Conservation (phyloP, 2,797 vertebrate genomes). For the Meriones psammophilus region DNA sequence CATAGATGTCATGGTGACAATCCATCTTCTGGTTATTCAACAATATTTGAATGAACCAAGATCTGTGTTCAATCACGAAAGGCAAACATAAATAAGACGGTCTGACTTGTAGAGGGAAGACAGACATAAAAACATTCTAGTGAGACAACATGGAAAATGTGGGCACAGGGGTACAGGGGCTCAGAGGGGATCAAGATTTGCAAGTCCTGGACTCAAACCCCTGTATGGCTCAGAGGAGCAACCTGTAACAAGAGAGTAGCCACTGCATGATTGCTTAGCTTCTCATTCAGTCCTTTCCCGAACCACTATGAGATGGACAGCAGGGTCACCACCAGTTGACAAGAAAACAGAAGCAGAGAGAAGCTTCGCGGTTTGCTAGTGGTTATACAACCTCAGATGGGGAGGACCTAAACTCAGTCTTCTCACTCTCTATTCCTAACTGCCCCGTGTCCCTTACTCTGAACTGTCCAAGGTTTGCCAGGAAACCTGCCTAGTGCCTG, state of each 20-base stretch:
- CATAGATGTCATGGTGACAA: too few relatives aligned
- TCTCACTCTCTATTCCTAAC: not conserved
- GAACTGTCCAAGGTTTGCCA: not conserved
- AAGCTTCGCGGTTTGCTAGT: not conserved
- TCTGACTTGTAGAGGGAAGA: not conserved
- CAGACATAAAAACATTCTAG: not conserved
- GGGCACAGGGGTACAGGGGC: not conserved
- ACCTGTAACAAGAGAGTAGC: not conserved
- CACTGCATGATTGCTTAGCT: accelerated
- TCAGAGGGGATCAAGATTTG: accelerated
- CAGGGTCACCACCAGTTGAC: not conserved
- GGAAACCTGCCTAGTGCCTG: not conserved
- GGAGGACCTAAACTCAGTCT: not conserved
- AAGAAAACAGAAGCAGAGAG: not conserved
- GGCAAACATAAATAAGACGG: not conserved
- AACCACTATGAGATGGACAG: accelerated
- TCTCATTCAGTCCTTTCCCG: not conserved
- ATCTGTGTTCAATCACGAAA: not conserved
- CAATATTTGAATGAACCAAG: not conserved
- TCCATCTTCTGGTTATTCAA: too few relatives aligned
- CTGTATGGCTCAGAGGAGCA: not conserved
- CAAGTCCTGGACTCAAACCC: not conserved
- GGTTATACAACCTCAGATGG: not conserved
- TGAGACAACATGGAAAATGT: accelerated
- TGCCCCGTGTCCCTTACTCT: not conserved